Conservation (phyloP, 2,113 vertebrate genomes). For the Engystomops pustulosus region DNA sequence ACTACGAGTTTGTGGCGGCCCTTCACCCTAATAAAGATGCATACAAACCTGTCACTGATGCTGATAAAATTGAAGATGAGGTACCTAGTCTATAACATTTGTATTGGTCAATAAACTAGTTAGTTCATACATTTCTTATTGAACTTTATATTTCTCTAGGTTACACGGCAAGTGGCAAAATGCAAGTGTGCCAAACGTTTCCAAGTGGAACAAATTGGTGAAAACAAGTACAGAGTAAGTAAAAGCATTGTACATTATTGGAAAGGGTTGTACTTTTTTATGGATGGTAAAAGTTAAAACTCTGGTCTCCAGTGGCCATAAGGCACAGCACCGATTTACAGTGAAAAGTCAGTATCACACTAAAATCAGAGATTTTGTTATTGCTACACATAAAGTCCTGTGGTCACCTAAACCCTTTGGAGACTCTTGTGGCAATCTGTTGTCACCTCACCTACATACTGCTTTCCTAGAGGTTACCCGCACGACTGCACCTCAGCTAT, state of each 20-base stretch:
- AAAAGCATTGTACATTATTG: no score
- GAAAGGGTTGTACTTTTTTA: no score
- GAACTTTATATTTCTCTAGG: conserved; percentile 72
- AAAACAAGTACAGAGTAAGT: conserved; percentile 98
- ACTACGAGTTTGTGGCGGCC: conserved; percentile 98
- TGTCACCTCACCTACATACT: no score
- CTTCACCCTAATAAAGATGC: conserved; percentile 98
- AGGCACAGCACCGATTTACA: background rate
- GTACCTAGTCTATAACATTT: conserved; percentile 66
- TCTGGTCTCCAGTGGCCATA: background rate
- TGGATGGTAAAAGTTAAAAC: no score
- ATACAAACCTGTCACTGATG: conserved; percentile 95
- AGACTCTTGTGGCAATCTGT: background rate
- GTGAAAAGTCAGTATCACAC: background rate
- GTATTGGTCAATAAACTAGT: background rate
- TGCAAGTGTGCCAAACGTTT: conserved; percentile 98
- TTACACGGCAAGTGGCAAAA: conserved; percentile 96
- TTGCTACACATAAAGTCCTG: background rate
- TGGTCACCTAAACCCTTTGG: background rate
- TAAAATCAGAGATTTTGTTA: no score
- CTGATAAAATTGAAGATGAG: conserved; percentile 99
- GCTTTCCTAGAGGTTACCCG: no score
- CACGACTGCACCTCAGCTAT: no score
- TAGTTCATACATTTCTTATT: background rate
- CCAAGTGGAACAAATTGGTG: conserved; percentile 98